Evolutionary conservation across 1,140 invertebrate species (phyloP), one percentile per base, ranked within the genome.

Genomic region (Drosophila nigromelanica): DNA sequence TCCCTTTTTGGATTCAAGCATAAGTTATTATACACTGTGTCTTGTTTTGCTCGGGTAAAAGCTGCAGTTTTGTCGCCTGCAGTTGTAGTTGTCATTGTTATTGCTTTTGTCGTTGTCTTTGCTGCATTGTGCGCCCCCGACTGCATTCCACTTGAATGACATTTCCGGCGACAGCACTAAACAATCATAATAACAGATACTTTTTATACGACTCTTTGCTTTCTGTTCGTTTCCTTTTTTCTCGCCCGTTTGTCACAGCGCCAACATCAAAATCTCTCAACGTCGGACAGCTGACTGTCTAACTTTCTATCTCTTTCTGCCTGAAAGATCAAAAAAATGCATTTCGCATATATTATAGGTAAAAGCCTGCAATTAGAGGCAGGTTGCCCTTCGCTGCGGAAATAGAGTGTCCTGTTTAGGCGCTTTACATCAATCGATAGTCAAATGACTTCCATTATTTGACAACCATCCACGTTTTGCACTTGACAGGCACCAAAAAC

Each of bases 101-200:
- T 15, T 61, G 45, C 37, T 72, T 21, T 27, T 63, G 12, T 33
- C 43, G 42, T 52, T 76, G 60, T 68, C 39, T 45, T 68, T 66
- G 63, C 27, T 27, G 48, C 37, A 27, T 35, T 58, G 10, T 40
- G 45, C 45, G 61, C 5, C 47, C 18, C 56, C 27, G n/a, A 48
- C 54, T 39, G 33, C 58, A 68, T 87, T 87, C 68, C 78, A 87
- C 78, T 86, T 82, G 82, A 87, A 86, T 87, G 82, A 86, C 87
- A 86, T 87, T 86, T 86, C 81, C 81, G 82, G 75, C 81, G 81
- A 86, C 82, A 82, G 78, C 82, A 78, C 82, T 86, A 87, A 86
- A 86, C 82, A 86, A 86, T 86, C 82, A 86, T 87, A 86, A 86
- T 82, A 86, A 78, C 71, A 86, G 78, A 86, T 87, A 86, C 78